Base-by-base conservation (phyloP, 2,797 vertebrate species). In the Scomberomorus guttatus region DNA sequence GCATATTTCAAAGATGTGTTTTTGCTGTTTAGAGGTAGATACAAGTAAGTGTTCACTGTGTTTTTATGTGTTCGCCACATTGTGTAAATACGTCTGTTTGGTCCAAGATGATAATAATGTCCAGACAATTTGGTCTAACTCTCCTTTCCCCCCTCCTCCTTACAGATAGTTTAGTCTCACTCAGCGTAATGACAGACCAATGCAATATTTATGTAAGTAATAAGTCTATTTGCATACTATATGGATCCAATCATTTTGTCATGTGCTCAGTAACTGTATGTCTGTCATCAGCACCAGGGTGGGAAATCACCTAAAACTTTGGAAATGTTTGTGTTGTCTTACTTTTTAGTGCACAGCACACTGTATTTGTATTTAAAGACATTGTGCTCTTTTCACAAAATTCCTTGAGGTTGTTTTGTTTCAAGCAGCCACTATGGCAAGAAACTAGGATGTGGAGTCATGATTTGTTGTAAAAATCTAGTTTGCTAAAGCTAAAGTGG, bases 151-250 rank as follows among this genome's bases (percentile, higher is more conserved):
- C 72, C n/a, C 7, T 5, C 12, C 57, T 83, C 78, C 70, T 79
- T 78, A 75, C 83, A 82, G 34, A 82, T 90, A 86, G 83, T 85
- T 86, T 85, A 84, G 87, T 87, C 76, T 85, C 84, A 60, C 80
- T 78, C 80, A 63, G 72, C 56, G 44, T 83, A 78, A 77, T 60
- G 79, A 85, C 77, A 86, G 79, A 90, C 85, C 89, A 90, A 93
- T 94, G 94, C 93, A 94, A 94, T 94, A 94, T 93, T 90, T 93
- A 86, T 93, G 90, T 93, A 69, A 86, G 88, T 92, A 89, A 84
- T 86, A 78, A 82, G 87, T 88, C 77, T 89, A 75, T 91, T 57
- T 88, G 80, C 87, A 89, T 88, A 42, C 58, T 76, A 2, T 84
- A 29, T 77, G 85, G 80, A 63, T 72, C 73, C 75, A 73, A 69